These are phyloP conservation scores for Apamea sordens DNA, from an alignment of 2,888 invertebrate genomes.

Conservation along the genomic window DNA sequence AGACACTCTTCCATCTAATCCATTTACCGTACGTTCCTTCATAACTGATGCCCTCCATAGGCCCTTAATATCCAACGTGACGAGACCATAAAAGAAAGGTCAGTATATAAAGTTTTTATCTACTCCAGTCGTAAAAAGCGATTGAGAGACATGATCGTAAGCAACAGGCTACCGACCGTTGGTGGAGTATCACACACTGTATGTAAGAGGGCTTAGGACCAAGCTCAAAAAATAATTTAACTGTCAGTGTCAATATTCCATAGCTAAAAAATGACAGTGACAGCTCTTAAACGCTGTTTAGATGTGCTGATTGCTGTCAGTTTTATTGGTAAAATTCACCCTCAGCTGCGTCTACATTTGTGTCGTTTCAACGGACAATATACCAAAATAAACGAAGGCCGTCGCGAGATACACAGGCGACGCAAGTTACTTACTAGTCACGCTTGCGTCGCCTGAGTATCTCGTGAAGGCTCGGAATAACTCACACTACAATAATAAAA, in stretches of 20 bases:
- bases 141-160: conserved; percentile 48
- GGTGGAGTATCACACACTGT: conserved; percentile 1
- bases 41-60: conserved; percentile 42
- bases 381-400: no score
- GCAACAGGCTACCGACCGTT: conserved; percentile 50
- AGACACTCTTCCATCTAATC: conserved; percentile 33
- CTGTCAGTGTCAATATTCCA: background rate
- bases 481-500: no score
- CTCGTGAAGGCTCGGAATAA: no score
- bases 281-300: background rate
- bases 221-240: background rate
- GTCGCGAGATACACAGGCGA: no score
- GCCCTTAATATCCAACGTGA: conserved; percentile 54
- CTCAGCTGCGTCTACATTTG: background rate
- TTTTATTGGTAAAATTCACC: background rate
- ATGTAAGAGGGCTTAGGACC: background rate
- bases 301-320: background rate
- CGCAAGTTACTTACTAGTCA: background rate
- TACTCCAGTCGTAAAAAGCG: conserved; percentile 55
- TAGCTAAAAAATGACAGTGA: background rate
- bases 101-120: conserved; percentile 60
- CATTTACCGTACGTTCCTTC: conserved; percentile 40
- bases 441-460: background rate
- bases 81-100: conserved; percentile 56
- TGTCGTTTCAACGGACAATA: background rate